Evolutionary conservation across 1,140 invertebrate species (phyloP).

Genomic region (Lasioglossum baleicum): DNA sequence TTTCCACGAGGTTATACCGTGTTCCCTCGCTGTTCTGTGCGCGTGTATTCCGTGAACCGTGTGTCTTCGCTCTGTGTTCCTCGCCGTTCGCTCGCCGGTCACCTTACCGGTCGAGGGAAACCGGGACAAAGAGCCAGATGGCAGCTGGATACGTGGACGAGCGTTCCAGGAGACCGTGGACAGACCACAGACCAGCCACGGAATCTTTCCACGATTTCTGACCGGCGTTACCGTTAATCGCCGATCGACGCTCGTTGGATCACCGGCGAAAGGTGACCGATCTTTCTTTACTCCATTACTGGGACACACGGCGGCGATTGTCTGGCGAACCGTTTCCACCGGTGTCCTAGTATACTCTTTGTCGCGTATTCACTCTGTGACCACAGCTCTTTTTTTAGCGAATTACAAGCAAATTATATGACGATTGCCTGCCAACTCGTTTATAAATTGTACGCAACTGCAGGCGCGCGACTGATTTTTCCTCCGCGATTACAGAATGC

Average conservation of each 20-base stretch:
- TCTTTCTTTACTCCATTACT: background rate
- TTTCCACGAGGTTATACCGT: no score
- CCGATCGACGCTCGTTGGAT: background rate
- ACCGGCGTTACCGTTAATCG: conserved; percentile 24
- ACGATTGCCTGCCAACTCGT: no score
- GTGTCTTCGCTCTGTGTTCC: no score
- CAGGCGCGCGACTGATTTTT: no score
- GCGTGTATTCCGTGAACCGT: background rate
- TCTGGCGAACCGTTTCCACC: no score
- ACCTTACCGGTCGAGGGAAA: conserved; percentile 34
- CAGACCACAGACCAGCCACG: background rate
- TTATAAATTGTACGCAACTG: no score
- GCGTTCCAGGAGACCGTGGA: conserved; percentile 11
- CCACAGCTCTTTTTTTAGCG: no score
- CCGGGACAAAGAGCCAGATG: conserved; percentile 35
- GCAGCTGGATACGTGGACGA: conserved; percentile 24
- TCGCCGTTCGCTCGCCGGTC: background rate
- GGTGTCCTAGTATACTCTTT: no score
- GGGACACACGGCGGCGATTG: no score
- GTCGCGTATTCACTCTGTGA: no score
- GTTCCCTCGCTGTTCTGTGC: background rate
- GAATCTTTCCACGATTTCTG: conserved; percentile 11
- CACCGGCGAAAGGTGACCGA: conserved; percentile 31
- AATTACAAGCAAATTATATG: no score
- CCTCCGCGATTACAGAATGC: no score